Percentiles rank a stretch among this genome's conserved stretches.
These are phyloP conservation scores for Colletes gigas DNA, from an alignment of 1,140 invertebrate genomes.

Conservation along the genomic window DNA sequence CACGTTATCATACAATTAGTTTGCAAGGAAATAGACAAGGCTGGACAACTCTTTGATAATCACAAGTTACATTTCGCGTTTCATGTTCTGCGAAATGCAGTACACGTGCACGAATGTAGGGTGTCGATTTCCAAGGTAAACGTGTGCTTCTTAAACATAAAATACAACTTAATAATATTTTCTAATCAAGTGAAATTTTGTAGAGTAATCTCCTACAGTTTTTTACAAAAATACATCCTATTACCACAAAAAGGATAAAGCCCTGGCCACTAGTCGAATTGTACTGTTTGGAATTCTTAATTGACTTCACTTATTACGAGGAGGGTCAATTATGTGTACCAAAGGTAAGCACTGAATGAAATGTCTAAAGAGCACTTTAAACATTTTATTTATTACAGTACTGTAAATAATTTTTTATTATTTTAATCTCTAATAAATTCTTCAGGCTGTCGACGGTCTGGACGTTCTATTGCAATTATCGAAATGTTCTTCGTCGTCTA, in stretches of 20 bases:
- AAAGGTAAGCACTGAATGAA: constrained; percentile 65
- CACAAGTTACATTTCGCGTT: constrained; percentile 78
- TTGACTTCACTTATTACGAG: constrained; percentile 77
- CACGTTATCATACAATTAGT: constrained; percentile 79
- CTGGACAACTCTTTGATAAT: constrained; percentile 76
- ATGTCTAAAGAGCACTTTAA: background rate
- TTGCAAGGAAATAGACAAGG: constrained; percentile 80
- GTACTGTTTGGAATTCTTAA: constrained; percentile 77
- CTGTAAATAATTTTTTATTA: background rate
- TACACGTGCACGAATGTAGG: constrained; percentile 80
- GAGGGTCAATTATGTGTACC: constrained; percentile 76
- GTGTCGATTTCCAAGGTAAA: constrained; percentile 81
- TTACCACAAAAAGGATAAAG: constrained; percentile 70
- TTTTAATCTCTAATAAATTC: background rate
- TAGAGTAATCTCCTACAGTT: constrained; percentile 76
- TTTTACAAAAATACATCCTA: constrained; percentile 75
- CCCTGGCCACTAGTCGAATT: constrained; percentile 74
- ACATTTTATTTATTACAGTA: background rate
- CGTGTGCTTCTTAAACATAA: background rate
- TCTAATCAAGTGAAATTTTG: constrained; percentile 16
- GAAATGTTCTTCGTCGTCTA: constrained; percentile 63
- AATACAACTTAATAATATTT: background rate
- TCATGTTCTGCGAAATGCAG: constrained; percentile 80
- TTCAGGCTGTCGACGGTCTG: constrained; percentile 71
- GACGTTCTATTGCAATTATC: constrained; percentile 74